These are phyloP conservation scores for Engraulis encrasicolus DNA, from an alignment of 2,113 vertebrate species.

Conservation along the genomic window DNA sequence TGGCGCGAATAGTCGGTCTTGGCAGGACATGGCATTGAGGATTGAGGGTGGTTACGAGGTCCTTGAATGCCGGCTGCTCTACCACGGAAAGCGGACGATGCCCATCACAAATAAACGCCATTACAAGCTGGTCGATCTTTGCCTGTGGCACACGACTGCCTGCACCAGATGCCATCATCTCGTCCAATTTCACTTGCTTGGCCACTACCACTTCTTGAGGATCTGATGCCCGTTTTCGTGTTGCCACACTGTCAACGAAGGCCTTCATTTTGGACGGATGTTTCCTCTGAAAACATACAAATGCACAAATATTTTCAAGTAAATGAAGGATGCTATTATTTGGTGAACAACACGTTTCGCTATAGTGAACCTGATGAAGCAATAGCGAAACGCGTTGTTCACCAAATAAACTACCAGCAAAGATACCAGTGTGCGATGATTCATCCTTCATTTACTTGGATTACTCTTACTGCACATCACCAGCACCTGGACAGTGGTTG, in stretches of 20 bases:
- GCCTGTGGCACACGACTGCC: slow-evolving; percentile 40
- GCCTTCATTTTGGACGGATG: slow-evolving; percentile 22
- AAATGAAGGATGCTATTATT: no score
- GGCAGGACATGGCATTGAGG: slow-evolving; percentile 38
- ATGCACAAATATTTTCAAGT: no score
- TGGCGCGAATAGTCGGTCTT: slow-evolving; percentile 31
- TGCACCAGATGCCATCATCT: slow-evolving; percentile 34
- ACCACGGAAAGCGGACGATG: slow-evolving; percentile 42
- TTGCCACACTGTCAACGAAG: slow-evolving; percentile 22
- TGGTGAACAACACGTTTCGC: no score
- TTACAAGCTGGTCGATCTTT: slow-evolving; percentile 44
- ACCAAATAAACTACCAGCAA: no score
- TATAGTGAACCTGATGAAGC: no score
- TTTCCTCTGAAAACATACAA: background rate
- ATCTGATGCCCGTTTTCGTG: slow-evolving; percentile 21
- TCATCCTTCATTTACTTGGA: no score
- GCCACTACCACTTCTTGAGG: slow-evolving; percentile 30
- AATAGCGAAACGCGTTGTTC: no score
- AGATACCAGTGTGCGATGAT: no score
- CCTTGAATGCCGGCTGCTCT: slow-evolving; percentile 42
- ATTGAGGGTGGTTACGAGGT: slow-evolving; percentile 25
- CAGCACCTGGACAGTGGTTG: no score
- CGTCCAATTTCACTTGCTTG: slow-evolving; percentile 45
- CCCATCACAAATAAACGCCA: slow-evolving; percentile 51
- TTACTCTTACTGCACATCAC: no score